These are phyloP conservation scores for Gallinago solitaria DNA, from an alignment of 2,797 vertebrate species.

Conservation along the genomic window DNA sequence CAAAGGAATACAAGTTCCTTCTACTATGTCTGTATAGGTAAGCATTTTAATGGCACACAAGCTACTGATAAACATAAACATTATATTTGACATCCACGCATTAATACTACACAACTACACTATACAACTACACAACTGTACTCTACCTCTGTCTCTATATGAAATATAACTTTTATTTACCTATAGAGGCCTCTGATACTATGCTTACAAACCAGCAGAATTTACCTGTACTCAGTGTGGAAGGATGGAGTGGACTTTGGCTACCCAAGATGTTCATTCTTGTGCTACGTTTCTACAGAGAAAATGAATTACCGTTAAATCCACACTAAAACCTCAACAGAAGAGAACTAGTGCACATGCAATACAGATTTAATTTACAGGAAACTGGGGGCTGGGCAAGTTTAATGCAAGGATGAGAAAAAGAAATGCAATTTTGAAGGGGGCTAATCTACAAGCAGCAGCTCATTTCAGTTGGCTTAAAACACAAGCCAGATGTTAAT, in stretches of 20 bases:
- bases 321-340: slow-evolving; percentile 18
- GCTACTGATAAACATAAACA: not conserved
- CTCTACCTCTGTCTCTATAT: not conserved
- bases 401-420: slow-evolving; percentile 63
- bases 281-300: slow-evolving; percentile 90
- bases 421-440: slow-evolving; percentile 56
- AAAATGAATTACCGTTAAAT: slow-evolving; percentile 60
- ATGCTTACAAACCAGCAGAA: not conserved
- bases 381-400: slow-evolving; percentile 57
- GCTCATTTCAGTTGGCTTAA: slow-evolving; percentile 59
- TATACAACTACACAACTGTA: not conserved
- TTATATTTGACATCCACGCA: not conserved
- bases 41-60: not conserved
- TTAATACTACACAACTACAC: not conserved
- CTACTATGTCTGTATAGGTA: not conserved
- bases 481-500: slow-evolving; percentile 56
- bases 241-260: slow-evolving; percentile 91
- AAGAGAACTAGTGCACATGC: slow-evolving; percentile 66
- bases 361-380: slow-evolving; percentile 63
- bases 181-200: not conserved
- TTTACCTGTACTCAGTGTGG: slow-evolving; percentile 92
- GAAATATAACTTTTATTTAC: not conserved
- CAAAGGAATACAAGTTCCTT: not conserved
- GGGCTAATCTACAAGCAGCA: slow-evolving; percentile 58
- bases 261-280: slow-evolving; percentile 93